Evolutionary conservation across 2,888 invertebrate genomes (phyloP).

Genomic region (Smittia aterrima): DNA sequence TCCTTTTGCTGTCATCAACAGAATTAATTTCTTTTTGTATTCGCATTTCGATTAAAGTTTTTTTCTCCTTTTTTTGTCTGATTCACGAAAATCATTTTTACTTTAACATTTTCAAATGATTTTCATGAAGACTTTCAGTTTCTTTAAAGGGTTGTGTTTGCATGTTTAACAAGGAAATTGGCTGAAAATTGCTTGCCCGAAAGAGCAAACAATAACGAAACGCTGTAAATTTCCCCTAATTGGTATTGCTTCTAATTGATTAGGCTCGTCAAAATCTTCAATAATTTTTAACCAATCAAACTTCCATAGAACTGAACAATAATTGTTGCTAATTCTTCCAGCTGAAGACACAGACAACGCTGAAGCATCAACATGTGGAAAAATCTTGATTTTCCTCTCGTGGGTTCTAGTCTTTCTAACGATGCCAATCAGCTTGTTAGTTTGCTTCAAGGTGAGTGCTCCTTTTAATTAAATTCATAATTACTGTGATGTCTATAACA

Average conservation of each 20-base stretch:
- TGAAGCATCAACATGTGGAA: slow-evolving; percentile 76
- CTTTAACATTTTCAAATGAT: too few species aligned
- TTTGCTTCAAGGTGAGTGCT: slow-evolving; percentile 79
- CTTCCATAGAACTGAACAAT: neutral
- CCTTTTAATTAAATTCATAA: neutral
- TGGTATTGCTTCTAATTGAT: neutral
- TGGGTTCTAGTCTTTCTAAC: slow-evolving; percentile 80
- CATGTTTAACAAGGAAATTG: neutral
- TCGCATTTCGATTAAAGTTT: too few species aligned
- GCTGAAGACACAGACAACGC: slow-evolving; percentile 61
- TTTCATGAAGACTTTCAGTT: neutral
- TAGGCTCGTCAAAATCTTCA: neutral
- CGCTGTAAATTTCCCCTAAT: neutral
- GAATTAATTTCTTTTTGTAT: too few species aligned
- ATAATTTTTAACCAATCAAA: too few species aligned
- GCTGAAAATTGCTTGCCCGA: neutral
- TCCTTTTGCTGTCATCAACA: too few species aligned
- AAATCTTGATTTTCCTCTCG: slow-evolving; percentile 75
- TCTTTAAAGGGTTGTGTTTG: neutral
- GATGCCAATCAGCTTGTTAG: slow-evolving; percentile 87
- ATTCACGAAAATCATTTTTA: too few species aligned
- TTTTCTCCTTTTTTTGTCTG: too few species aligned
- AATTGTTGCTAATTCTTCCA: slow-evolving; percentile 46
- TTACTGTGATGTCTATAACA: neutral
- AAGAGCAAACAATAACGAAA: neutral